phyloP scores from a whole-genome alignment of 2,888 invertebrate genomes.

The Hemistola chrysoprasaria region DNA sequence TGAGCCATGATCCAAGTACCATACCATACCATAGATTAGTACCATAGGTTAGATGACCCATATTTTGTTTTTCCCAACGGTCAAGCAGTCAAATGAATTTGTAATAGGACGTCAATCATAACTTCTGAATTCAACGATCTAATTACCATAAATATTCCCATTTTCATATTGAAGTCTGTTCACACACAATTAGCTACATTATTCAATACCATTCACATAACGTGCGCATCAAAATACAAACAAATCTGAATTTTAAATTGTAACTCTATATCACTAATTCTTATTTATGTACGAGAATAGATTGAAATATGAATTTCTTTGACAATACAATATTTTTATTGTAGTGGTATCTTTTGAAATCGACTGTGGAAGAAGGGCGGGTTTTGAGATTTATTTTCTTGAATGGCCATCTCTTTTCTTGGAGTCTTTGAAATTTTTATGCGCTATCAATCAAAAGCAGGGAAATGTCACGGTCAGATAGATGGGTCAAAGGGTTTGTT shows the following conservation, averaged over 20 bases:
- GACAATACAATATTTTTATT: constrained; percentile 71
- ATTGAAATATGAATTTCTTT: constrained; percentile 71
- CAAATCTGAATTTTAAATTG: constrained; percentile 73
- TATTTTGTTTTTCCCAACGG: constrained; percentile 17
- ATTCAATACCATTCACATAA: constrained; percentile 58
- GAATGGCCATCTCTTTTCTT: constrained; percentile 30
- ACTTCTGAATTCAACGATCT: constrained; percentile 35
- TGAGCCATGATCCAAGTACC: no score
- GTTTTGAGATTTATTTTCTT: constrained; percentile 35
- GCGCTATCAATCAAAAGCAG: constrained; percentile 58
- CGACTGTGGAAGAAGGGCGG: constrained; percentile 32
- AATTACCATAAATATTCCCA: constrained; percentile 73
- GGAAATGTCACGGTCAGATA: constrained; percentile 41
- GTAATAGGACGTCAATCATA: constrained; percentile 45
- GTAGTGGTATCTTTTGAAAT: constrained; percentile 63
- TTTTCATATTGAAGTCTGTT: constrained; percentile 51
- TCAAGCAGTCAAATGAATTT: constrained; percentile 21
- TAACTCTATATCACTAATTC: constrained; percentile 70
- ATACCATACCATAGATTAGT: no score
- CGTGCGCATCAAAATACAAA: constrained; percentile 53
- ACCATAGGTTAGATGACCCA: no score
- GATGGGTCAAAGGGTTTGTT: constrained; percentile 47
- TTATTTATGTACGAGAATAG: constrained; percentile 53
- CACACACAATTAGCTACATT: constrained; percentile 80
- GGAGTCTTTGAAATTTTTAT: constrained; percentile 22